Conservation (phyloP, 2,888 invertebrate species). For the Rhopalosiphum nymphaeae region DNA sequence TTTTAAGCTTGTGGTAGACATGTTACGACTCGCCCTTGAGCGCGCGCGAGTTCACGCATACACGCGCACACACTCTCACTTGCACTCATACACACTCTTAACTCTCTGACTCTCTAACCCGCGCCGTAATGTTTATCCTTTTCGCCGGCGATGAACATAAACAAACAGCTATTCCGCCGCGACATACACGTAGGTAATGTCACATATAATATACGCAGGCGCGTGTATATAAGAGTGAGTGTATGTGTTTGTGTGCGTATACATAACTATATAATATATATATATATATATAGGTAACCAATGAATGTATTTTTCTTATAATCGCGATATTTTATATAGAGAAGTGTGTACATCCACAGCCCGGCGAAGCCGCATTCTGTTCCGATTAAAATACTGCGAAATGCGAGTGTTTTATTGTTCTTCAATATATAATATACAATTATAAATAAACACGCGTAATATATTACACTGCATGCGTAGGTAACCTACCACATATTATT, state of each 20-base stretch:
- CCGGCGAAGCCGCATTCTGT: constrained; percentile 32
- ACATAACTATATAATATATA: not conserved
- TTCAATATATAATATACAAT: constrained; percentile 47
- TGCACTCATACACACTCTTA: not conserved
- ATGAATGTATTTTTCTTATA: constrained; percentile 60
- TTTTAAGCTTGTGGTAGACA: constrained; percentile 54
- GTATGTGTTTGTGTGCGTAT: not conserved
- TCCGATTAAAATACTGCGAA: constrained; percentile 43
- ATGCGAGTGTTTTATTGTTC: constrained; percentile 52
- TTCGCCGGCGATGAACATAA: constrained; percentile 54
- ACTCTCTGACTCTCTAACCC: constrained; percentile 4
- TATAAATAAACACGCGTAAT: constrained; percentile 14
- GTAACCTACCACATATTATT: not conserved
- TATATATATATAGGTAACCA: constrained; percentile 33
- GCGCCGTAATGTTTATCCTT: constrained; percentile 52
- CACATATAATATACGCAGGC: constrained; percentile 8
- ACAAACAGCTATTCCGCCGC: constrained; percentile 49
- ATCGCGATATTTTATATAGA: constrained; percentile 56
- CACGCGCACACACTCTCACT: not conserved
- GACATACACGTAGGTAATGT: constrained; percentile 46
- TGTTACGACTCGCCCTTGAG: constrained; percentile 63
- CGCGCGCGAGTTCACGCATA: not conserved
- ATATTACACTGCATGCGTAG: not conserved
- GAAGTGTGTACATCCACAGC: not conserved
- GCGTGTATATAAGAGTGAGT: not conserved